Base-by-base conservation (phyloP, 2,113 vertebrate species). In the Tachysurus vachellii region DNA sequence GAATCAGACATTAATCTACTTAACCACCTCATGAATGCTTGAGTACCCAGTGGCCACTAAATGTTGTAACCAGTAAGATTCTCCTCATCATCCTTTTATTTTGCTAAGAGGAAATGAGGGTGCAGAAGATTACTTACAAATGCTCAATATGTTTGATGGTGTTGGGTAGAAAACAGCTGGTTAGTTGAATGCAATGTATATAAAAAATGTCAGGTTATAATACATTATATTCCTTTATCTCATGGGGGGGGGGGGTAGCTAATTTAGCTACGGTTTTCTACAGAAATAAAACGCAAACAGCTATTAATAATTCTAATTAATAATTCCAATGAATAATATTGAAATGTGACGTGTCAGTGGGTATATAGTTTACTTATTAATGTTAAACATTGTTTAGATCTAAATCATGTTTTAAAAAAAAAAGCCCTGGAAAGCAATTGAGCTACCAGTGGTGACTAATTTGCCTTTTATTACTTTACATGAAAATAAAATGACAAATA, bases 1-100 rank as follows among this genome's bases (percentile, higher is more conserved):
- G 86, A 86, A 79, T 61, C 80, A 14, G 82, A 85, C 64, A 62
- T 59, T 87, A 84, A 90, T 91, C 64, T 93, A 85, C 44, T 68
- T 71, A 76, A 57, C 75, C 57, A 70, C 73, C 54, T 57, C 50
- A 54, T 19, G 19, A 70, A 70, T 85, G 26, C 56, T 81, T 80
- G 75, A 54, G 36, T 59, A 68, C 66, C 59, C 19, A 85, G 75
- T 83, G 64, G 53, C 64, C 47, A 71, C 4, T 53, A 62, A 73
- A 16, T 36, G 50, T 42, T 54, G 79, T 83, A 71, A 85, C 47
- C 44, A 84, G 73, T 59, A 57, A 26, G 68, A 50, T 62, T 57
- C 8, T 10, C 36, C n/a, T 8, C 14, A 57, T 80, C 36, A 82
- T 42, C 53, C 23, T 82, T 61, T 73, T 53, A 36, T 56, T 80